Evolutionary conservation across 2,113 vertebrate genomes (phyloP).

Genomic region (Phodopus roborovskii): DNA sequence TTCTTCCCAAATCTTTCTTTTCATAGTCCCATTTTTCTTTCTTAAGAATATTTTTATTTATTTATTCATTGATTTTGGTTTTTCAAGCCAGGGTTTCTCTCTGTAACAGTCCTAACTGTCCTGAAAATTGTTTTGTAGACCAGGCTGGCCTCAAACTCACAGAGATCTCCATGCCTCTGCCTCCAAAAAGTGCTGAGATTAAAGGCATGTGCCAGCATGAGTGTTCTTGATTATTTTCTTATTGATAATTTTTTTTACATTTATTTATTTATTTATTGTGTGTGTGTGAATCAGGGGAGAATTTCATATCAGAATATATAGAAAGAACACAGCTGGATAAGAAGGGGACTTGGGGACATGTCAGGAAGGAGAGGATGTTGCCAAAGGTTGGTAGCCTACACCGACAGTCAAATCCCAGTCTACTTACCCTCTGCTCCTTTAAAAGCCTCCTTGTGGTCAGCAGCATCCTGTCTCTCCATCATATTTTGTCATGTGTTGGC

Average conservation of each 20-base stretch:
- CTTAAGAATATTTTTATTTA: background rate
- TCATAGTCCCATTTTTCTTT: slow-evolving; percentile 13
- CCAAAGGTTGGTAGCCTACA: background rate
- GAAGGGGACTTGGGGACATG: background rate
- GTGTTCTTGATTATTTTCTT: background rate
- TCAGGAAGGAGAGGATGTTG: background rate
- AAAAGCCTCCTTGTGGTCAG: background rate
- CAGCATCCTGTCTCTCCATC: background rate
- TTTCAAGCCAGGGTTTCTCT: background rate
- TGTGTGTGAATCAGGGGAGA: background rate
- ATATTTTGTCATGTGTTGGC: background rate
- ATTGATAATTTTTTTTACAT: background rate
- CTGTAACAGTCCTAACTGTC: background rate
- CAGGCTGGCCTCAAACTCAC: background rate
- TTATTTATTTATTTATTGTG: background rate
- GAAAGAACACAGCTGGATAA: background rate
- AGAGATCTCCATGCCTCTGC: background rate
- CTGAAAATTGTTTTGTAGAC: background rate
- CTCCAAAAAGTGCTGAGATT: background rate
- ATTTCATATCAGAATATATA: background rate
- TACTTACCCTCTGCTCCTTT: background rate
- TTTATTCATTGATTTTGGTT: background rate
- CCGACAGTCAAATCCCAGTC: background rate
- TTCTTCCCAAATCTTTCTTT: background rate
- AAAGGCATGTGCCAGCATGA: background rate